Base-by-base conservation (phyloP, 1,140 invertebrate species). In the Drosophila mauritiana region DNA sequence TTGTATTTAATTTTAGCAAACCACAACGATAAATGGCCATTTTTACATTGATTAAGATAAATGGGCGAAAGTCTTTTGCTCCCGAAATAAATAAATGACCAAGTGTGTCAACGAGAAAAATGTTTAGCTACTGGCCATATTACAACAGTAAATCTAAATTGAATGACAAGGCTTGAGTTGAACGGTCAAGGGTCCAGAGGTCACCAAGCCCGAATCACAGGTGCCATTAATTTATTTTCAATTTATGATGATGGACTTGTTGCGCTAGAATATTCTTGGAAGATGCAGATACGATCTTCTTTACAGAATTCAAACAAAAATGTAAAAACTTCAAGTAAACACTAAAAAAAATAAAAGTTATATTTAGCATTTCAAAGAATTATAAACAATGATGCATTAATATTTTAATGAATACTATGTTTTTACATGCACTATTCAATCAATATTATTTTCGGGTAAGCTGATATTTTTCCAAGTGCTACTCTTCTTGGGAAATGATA, bases 81-180 rank as follows among this genome's bases (percentile, higher is more conserved):
- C 13, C 39, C 37, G 1, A 58, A 59, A 64, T 61, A 61, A 64
- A 46, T 61, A 64, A 64, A 64, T 63, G 43, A 10, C 59, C 53
- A 15, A 7, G 17, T 42, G 42, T 65, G 63, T 59, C 59, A 31
- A 40, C 31, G 78, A 78, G 79, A 78, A 57, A 73, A 82, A 82
- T 81, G 79, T 81, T 58, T 73, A 73, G 39, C 65, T 67, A 74
- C 63, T 54, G 48, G 62, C 63, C 54, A 69, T 62, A 82, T 82
- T 59, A 73, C 69, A 74, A 13, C 58, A 10, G 59, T 82, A 78
- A 78, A 82, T 82, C 80, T 45, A 62, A 74, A 74, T 57, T 63
- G 69, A 82, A 79, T 78, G 63, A 74, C 63, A 75, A 36, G 59
- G 7, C 57, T 39, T 54, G 48, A 67, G 70, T 46, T 64, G 37